Evolutionary conservation across 2,888 invertebrate species (phyloP), one percentile per base, ranked within the genome.

Genomic region (Macropis europaea): DNA sequence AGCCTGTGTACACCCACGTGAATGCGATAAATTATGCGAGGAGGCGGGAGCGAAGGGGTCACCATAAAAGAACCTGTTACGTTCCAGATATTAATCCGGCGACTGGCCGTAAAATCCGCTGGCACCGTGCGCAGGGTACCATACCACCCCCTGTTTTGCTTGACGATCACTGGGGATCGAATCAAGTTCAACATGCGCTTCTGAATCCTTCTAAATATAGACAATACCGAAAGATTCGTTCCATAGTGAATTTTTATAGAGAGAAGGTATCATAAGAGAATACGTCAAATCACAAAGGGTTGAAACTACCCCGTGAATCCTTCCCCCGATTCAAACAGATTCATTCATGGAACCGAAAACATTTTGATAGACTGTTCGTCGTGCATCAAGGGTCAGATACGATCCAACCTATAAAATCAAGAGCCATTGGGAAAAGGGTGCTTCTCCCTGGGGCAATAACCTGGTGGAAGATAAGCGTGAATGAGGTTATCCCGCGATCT

Each of bases 21-120:
- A 66, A 17, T 28, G 45, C 59, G 73, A 81, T 76, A 77, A 76
- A 84, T 85, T 82, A 82, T 75, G 32, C 74, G 82, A 76, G 45
- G 73, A 78, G 77, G 76, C 77, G 81, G 64, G 67, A 45, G 47
- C 52, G 71, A 74, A 69, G 61, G 67, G 63, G 71, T 57, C 62
- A 70, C 79, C 81, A 75, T 78, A 75, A 77, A 82, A 79, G 83
- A 86, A 85, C 85, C 86, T 85, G 85, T 82, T 85, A 79, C 76
- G 82, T 84, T 84, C 79, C 73, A 76, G 77, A 86, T 81, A 82
- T 79, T 75, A 74, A 73, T 54, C 72, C 70, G 64, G 40, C 54
- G 63, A 64, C 36, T 69, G 47, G 47, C 61, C 61, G 63, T 50
- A 60, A 77, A 82, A 80, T 68, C 54, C 53, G 30, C 36, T n/a